Conservation (phyloP, 2,797 vertebrate genomes). For the Paratrypauchen microcephalus region DNA sequence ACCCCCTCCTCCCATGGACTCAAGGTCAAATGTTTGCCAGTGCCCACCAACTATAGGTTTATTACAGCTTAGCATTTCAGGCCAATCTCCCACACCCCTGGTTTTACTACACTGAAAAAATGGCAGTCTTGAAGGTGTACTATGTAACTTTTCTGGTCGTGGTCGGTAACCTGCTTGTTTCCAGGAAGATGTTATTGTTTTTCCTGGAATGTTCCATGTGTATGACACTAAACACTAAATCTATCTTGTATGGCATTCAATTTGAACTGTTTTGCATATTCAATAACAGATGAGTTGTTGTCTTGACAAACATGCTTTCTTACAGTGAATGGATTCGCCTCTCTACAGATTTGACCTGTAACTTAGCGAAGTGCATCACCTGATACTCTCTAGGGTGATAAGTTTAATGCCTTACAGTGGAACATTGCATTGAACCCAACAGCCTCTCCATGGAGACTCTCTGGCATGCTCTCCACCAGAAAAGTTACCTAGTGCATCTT, state of each 20-base stretch:
- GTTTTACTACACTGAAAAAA: slow-evolving; percentile 5
- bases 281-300: too few species aligned
- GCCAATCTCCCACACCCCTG: slow-evolving; percentile 29
- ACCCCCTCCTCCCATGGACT: slow-evolving; percentile 39
- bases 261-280: too few species aligned
- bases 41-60: slow-evolving; percentile 24
- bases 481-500: neutral
- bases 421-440: neutral
- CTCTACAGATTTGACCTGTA: neutral
- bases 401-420: too few species aligned
- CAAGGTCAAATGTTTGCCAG: slow-evolving; percentile 1
- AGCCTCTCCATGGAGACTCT: neutral
- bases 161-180: neutral
- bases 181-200: neutral
- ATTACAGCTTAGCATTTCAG: slow-evolving; percentile 22
- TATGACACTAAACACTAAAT: too few species aligned
- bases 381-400: too few species aligned
- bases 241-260: too few species aligned
- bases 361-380: too few species aligned
- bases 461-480: neutral
- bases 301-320: neutral
- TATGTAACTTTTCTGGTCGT: neutral
- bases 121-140: neutral
- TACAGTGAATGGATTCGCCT: too few species aligned
- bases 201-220: too few species aligned